Evolutionary conservation across 2,113 vertebrate species (phyloP).

Genomic region (Seriola dumerili): DNA sequence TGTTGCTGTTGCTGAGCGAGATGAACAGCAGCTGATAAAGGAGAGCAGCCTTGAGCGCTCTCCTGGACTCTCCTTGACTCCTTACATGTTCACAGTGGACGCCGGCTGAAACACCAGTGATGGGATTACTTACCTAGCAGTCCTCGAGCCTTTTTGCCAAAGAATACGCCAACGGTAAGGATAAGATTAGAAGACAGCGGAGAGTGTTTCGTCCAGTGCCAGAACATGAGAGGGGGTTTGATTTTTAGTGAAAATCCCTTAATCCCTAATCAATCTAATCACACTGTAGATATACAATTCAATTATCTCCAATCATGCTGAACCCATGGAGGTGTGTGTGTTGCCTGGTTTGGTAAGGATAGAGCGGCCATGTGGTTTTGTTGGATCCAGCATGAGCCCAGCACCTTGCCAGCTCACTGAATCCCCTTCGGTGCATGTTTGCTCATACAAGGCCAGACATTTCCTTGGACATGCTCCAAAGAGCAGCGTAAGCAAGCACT

Average conservation of each 20-base stretch:
- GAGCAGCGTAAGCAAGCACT: slow-evolving; percentile 39
- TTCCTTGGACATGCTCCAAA: slow-evolving; percentile 66
- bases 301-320: background rate
- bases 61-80: slow-evolving; percentile 73
- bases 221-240: slow-evolving; percentile 2
- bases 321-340: slow-evolving; percentile 7
- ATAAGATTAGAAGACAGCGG: slow-evolving; percentile 42
- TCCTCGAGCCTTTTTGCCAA: slow-evolving; percentile 30
- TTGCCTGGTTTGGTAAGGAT: background rate
- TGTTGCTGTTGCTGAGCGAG: slow-evolving; percentile 50
- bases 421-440: slow-evolving; percentile 5
- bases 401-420: slow-evolving; percentile 10
- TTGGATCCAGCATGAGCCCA: slow-evolving; percentile 15
- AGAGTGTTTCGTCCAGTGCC: slow-evolving; percentile 33
- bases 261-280: slow-evolving; percentile 16
- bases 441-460: slow-evolving; percentile 34
- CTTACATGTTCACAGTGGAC: slow-evolving; percentile 53
- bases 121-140: slow-evolving; percentile 52
- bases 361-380: background rate
- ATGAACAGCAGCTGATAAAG: slow-evolving; percentile 68
- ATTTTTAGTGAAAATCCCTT: slow-evolving; percentile 2
- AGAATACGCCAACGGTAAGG: slow-evolving; percentile 40
- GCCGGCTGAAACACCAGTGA: slow-evolving; percentile 36
- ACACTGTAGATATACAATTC: background rate
- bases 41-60: slow-evolving; percentile 62